These are phyloP conservation scores for Yponomeuta malinellus DNA, from an alignment of 2,888 invertebrate genomes.

Conservation along the genomic window DNA sequence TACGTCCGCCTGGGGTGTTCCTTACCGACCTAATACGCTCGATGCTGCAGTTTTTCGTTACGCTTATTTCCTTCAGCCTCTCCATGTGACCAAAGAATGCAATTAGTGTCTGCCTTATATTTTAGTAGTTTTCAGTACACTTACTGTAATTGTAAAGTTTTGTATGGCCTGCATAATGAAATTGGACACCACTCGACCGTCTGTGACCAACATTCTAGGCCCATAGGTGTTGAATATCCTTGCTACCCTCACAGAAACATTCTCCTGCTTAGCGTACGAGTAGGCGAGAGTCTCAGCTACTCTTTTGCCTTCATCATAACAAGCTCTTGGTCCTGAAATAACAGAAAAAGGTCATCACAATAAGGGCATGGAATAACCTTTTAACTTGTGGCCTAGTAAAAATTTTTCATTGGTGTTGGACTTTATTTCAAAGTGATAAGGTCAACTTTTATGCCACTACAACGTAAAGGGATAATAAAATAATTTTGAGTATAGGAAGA, in stretches of 20 bases:
- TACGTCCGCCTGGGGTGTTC: too few species aligned
- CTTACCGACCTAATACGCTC: too few species aligned
- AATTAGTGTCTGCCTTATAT: too few species aligned
- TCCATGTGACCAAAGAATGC: not conserved
- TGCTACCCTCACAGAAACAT: conserved; percentile 95
- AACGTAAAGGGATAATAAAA: too few species aligned
- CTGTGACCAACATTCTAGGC: conserved; percentile 99
- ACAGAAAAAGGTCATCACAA: conserved; percentile 19
- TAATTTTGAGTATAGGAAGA: too few species aligned
- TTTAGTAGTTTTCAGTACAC: conserved; percentile 25
- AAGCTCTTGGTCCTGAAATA: conserved; percentile 88
- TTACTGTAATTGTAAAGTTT: conserved; percentile 94
- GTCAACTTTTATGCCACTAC: too few species aligned
- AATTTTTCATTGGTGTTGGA: too few species aligned
- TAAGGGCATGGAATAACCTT: too few species aligned
- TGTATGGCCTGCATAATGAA: conserved; percentile 98
- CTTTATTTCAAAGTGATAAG: too few species aligned
- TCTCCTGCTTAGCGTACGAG: conserved; percentile 98
- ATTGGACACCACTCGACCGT: conserved; percentile 98
- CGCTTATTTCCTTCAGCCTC: not conserved
- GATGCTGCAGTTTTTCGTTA: not conserved
- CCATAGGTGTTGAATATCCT: conserved; percentile 99
- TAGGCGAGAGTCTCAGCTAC: conserved; percentile 96
- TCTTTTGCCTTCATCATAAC: conserved; percentile 99
- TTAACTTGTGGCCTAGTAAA: too few species aligned